A percentile compares a stretch with the other conserved stretches of the same genome.
These are phyloP conservation scores for Amphiprion ocellaris DNA, from an alignment of 2,113 vertebrate genomes.

Conservation along the genomic window DNA sequence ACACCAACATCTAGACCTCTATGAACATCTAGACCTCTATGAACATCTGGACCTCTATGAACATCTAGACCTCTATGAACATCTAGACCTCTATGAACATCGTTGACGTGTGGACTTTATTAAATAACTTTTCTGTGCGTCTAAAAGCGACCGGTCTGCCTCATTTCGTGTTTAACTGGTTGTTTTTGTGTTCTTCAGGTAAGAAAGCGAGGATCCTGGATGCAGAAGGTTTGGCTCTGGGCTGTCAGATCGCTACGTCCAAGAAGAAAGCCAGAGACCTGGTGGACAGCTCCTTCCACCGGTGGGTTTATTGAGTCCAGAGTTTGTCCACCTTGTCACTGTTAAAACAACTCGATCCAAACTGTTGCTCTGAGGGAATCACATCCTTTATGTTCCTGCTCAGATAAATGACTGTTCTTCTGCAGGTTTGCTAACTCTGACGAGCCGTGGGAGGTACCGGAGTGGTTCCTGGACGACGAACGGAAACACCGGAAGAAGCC, in stretches of 20 bases:
- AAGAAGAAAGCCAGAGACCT: slow-evolving; percentile 91
- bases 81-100: no score
- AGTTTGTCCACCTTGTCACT: no score
- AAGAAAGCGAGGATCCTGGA: slow-evolving; percentile 89
- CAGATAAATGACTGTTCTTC: neutral
- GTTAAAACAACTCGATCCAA: neutral
- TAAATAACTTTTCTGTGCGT: neutral
- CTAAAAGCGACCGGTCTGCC: neutral
- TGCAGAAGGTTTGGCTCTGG: slow-evolving; percentile 92
- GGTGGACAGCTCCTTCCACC: slow-evolving; percentile 92
- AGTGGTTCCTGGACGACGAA: slow-evolving; percentile 94
- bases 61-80: no score
- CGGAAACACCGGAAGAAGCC: slow-evolving; percentile 89
- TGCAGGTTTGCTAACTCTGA: slow-evolving; percentile 91
- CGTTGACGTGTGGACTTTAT: neutral
- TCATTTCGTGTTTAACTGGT: neutral
- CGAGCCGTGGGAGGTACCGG: slow-evolving; percentile 88
- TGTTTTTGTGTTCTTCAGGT: slow-evolving; percentile 72
- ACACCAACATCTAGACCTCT: no score
- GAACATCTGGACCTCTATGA: no score
- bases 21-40: no score
- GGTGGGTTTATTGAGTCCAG: slow-evolving; percentile 72
- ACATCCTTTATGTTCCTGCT: neutral
- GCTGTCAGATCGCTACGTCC: slow-evolving; percentile 90
- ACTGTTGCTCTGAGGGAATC: neutral